These are phyloP conservation scores for Camptogramma bilineatum DNA, from an alignment of 2,888 invertebrate species.

Conservation along the genomic window DNA sequence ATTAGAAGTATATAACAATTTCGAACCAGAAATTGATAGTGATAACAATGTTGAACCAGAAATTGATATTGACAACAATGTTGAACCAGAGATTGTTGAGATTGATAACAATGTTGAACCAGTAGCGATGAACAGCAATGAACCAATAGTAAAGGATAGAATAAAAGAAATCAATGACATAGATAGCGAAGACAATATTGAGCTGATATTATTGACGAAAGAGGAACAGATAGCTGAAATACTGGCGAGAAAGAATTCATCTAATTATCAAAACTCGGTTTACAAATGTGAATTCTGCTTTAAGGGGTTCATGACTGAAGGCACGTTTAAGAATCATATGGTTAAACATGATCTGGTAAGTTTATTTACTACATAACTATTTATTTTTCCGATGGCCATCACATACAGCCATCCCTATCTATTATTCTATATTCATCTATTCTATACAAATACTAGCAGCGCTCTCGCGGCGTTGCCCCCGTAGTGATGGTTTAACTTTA, in stretches of 20 bases:
- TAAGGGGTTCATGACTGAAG: constrained; percentile 69
- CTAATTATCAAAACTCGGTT: constrained; percentile 65
- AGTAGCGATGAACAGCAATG: background rate
- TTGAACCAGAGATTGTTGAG: background rate
- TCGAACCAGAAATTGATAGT: too few relatives aligned
- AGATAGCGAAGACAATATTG: constrained; percentile 23
- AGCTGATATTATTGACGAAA: constrained; percentile 56
- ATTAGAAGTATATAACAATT: too few relatives aligned
- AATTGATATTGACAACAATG: background rate
- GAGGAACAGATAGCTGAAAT: constrained; percentile 68
- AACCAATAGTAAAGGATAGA: background rate
- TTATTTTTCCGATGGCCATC: too few relatives aligned
- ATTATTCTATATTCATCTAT: too few relatives aligned
- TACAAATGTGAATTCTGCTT: constrained; percentile 71
- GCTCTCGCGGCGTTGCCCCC: too few relatives aligned
- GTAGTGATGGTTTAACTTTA: too few relatives aligned
- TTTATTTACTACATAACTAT: too few relatives aligned
- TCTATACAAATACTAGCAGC: too few relatives aligned
- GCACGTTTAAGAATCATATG: constrained; percentile 71
- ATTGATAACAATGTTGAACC: background rate
- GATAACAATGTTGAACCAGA: too few relatives aligned
- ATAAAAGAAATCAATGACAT: background rate
- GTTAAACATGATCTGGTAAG: constrained; percentile 66
- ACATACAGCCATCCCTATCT: too few relatives aligned
- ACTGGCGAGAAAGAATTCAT: constrained; percentile 52